Evolutionary conservation across 2,113 vertebrate species (phyloP), one percentile per base, ranked within the genome.

Genomic region (Tinamus guttatus): DNA sequence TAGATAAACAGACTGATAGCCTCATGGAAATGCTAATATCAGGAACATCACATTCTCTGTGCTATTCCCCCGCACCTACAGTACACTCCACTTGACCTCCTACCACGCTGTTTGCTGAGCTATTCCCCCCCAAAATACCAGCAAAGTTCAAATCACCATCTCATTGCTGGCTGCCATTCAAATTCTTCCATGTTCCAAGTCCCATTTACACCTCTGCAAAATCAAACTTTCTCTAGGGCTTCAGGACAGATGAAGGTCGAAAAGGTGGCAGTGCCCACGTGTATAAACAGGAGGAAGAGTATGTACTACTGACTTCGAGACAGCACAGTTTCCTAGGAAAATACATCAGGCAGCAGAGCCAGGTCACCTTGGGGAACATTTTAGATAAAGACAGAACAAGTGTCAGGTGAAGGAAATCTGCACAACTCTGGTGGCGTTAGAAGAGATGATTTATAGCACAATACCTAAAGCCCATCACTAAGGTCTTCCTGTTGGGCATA

Each of bases 271-370:
- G 32, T 30, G 21, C 34, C 76, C 73, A 85, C 25, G 13, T 19
- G 38, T 28, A 34, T 69, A 56, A 56, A 51, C 65, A 79, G 54
- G 36, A 59, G 54, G 40, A 58, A 17, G 4, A 2, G 2, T 4
- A 0, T 3, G 1, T 40, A 7, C 32, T n/a, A 2, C 28, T 15
- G 70, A 25, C n/a, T 43, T 11, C 9, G 19, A 59, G 28, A 5
- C 1, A 60, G 11, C 38, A 4, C 1, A 9, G 4, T 11, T 24
- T 63, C 36, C 30, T n/a, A 58, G 43, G n/a, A 69, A 54, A 4
- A 76, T 14, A 4, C 12, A 38, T 38, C 4, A 1, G 5, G 30
- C 74, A 86, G 69, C 69, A 63, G 32, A 64, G 13, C 11, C 70
- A 76, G 70, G 62, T 76, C 84, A 92, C 60, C 74, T 21, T 69